Percentiles rank a stretch among this genome's conserved stretches.
phyloP scores from a whole-genome alignment of 2,797 vertebrate species.

The Caiman crocodilus region DNA sequence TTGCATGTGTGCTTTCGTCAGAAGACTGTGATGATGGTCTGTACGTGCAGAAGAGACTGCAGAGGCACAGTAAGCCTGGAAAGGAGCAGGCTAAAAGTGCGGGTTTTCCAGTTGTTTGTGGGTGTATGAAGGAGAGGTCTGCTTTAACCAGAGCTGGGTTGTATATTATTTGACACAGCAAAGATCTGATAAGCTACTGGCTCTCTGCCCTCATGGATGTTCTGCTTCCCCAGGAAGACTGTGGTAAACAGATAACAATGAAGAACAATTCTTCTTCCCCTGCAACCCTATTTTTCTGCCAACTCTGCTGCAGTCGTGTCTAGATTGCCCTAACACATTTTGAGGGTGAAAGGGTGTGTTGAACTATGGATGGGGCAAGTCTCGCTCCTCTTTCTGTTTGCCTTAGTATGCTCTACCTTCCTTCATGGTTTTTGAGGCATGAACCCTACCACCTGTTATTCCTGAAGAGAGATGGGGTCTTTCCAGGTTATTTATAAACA shows the following conservation, averaged over 20 bases:
- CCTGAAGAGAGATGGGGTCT: neutral
- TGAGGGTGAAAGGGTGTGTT: no score
- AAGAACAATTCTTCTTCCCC: neutral
- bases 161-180: neutral
- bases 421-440: neutral
- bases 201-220: neutral
- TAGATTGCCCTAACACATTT: no score
- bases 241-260: neutral
- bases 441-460: neutral
- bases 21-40: neutral
- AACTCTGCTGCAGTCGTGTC: neutral
- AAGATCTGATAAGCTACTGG: fast-evolving
- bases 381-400: neutral
- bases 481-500: neutral
- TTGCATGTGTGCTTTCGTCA: neutral
- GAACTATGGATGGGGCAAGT: neutral
- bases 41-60: fast-evolving
- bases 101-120: neutral
- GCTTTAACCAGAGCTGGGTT: neutral
- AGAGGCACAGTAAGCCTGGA: neutral
- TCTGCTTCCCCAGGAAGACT: neutral
- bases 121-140: neutral
- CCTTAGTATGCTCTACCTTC: neutral
- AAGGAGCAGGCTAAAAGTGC: neutral
- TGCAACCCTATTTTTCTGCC: neutral